Evolutionary conservation across 2,888 invertebrate genomes (phyloP), one percentile per base, ranked within the genome.

Genomic region (Saturnia pavonia): DNA sequence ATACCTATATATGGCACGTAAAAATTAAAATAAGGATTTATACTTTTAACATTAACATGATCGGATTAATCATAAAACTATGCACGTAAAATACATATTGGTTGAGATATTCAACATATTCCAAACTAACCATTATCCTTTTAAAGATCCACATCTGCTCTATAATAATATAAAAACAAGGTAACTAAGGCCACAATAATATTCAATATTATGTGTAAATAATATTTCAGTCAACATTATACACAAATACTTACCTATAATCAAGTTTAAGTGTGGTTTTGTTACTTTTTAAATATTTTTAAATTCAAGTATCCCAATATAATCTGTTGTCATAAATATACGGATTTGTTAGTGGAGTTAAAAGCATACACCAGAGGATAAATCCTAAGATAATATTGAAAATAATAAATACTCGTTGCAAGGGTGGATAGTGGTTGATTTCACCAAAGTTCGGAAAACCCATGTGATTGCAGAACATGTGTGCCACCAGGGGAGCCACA

Each of bases 381-480:
- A 99, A 94, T 12, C 99, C 99, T 9, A 96, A 78, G 6, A 98
- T 85, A 87, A 97, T 98, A 71, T 96, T 94, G 65, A 90, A 87
- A 42, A 96, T 92, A 2, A 97, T 94, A 40, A 96, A 85, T 19
- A 94, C 86, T 76, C 96, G 95, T 78, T 96, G 95, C 8, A 85
- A 48, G 0, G 87, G 83, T 6, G 90, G 90, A 73, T 88, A 94
- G 45, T 89, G 86, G 0, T 76, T 73, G 8, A 94, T 86, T 75
- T 92, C 98, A 4, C 95, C 94, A 75, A 99, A 94, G 87, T 98
- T 97, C 0, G 99, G 99, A 84, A 99, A 97, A 11, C 99, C 99
- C 98, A 99, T 98, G 89, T 98, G 97, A 89, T 99, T 99, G 90
- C 99, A 99, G 88, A 99, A 98, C 48, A 98, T 97, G 88, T 99